These are phyloP conservation scores for Calliopum simillimum DNA, from an alignment of 2,888 invertebrate genomes.

Conservation along the genomic window DNA sequence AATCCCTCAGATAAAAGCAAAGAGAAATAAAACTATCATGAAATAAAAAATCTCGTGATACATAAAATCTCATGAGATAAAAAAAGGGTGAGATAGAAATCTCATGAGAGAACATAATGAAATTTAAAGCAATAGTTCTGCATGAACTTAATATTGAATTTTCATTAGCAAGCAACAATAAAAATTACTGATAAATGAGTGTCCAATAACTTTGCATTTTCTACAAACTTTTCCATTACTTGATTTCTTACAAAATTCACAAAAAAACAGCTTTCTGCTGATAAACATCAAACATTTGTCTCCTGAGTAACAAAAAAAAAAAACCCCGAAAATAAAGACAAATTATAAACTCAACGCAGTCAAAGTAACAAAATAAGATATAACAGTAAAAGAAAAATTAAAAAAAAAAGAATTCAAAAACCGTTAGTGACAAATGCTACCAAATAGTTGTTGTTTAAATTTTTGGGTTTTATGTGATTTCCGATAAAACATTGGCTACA, in stretches of 20 bases:
- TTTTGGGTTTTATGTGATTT: too few species aligned
- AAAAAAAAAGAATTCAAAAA: conserved; percentile 1
- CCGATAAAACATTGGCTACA: too few species aligned
- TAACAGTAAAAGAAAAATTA: background rate
- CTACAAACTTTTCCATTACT: background rate
- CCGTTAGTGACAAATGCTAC: background rate
- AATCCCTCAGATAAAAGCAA: too few species aligned
- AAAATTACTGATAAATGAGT: background rate
- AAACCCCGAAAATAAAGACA: background rate
- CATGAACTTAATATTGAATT: too few species aligned
- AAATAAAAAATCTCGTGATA: too few species aligned
- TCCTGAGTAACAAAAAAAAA: background rate
- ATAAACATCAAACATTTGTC: background rate
- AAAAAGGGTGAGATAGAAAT: too few species aligned
- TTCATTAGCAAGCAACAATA: too few species aligned
- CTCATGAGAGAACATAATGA: too few species aligned
- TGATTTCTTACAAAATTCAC: background rate
- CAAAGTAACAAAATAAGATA: background rate
- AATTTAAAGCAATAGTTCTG: too few species aligned
- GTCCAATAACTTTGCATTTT: background rate
- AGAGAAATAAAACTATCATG: too few species aligned
- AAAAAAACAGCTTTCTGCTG: background rate
- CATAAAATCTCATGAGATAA: too few species aligned
- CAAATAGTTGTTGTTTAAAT: background rate
- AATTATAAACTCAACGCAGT: background rate